Percentiles rank a stretch among this genome's conserved stretches.
These are phyloP conservation scores for Acanthacorydalis orientalis DNA, from an alignment of 2,888 invertebrate species.

Conservation along the genomic window DNA sequence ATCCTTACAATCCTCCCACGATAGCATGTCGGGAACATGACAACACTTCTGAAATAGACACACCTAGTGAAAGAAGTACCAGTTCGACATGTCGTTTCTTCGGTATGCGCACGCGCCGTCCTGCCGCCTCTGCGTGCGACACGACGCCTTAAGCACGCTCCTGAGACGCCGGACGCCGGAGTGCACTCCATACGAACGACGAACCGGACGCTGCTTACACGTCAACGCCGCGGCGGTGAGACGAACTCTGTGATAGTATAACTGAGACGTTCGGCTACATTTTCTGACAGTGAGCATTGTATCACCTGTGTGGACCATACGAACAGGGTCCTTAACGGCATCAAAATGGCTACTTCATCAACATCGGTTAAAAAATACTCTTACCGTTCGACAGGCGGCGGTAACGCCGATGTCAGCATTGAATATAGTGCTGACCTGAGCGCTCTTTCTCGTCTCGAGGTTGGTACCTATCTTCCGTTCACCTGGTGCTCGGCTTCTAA, in stretches of 20 bases:
- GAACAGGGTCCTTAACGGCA: background rate
- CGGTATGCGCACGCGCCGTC: background rate
- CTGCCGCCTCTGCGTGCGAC: background rate
- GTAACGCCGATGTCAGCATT: slow-evolving; percentile 76
- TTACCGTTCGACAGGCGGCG: slow-evolving; percentile 70
- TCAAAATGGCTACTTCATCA: slow-evolving; percentile 36
- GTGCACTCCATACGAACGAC: slow-evolving; percentile 40
- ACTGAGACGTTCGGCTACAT: too few relatives aligned
- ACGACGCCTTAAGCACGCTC: background rate
- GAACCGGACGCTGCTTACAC: slow-evolving; percentile 38
- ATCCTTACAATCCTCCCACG: too few relatives aligned
- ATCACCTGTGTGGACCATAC: too few relatives aligned
- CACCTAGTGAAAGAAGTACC: too few relatives aligned
- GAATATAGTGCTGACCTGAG: slow-evolving; percentile 89
- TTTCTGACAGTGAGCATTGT: too few relatives aligned
- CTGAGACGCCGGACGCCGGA: slow-evolving; percentile 22
- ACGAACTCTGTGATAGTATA: too few relatives aligned
- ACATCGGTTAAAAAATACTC: slow-evolving; percentile 71
- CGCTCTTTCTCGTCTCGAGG: slow-evolving; percentile 90
- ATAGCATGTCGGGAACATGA: too few relatives aligned
- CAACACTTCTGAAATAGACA: too few relatives aligned
- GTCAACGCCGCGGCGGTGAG: slow-evolving; percentile 10
- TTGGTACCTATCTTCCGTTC: slow-evolving; percentile 29
- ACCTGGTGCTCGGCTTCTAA: too few relatives aligned
- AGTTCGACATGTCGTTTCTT: too few relatives aligned